Base-by-base conservation (phyloP, 2,888 invertebrate genomes). In the Agrochola litura region DNA sequence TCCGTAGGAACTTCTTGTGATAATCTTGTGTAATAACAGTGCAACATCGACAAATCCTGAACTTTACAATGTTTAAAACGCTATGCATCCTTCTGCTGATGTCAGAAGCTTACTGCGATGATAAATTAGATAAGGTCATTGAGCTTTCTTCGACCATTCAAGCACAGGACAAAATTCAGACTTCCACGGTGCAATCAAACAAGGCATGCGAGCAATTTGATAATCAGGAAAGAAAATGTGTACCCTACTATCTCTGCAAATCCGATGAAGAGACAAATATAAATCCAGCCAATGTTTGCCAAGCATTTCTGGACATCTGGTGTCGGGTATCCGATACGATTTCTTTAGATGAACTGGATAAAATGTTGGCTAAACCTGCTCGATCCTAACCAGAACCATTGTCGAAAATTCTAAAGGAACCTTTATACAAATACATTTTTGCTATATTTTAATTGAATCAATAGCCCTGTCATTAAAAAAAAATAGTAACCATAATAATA, bases 241-340 rank as follows among this genome's bases (percentile, higher is more conserved):
- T 99, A 0, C 97, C 98, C 0, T 98, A 98, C 89, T 98, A 98
- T 91, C 96, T 98, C 22, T 99, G 99, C 90, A 95, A 97, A 25
- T 9, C 41, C 43, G 96, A 97, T 63, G 95, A 97, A 22, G 96
- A 30, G 19, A 25, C 12, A 8, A 14, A 22, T 66, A 22, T 8
- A 37, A 14, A 6, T 4, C 12, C 19, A 22, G 9, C 92, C 5
- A 93, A 93, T 0, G 90, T 92, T 0, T 96, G 95, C 58, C 68
- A 79, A 0, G 92, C 93, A 0, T 96, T 94, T 81, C 73, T 95
- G 43, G 95, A 96, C 76, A 90, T 92, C 0, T 96, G 95, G 88
- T 96, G 96, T 37, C 30, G 14, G 22, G 22, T 37, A 67, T 52
- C 52, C 6, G 52, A 67, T 14, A 14, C 22, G 5, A 30, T 49